Conservation (phyloP, 2,113 vertebrate species). For the Poecile atricapillus region DNA sequence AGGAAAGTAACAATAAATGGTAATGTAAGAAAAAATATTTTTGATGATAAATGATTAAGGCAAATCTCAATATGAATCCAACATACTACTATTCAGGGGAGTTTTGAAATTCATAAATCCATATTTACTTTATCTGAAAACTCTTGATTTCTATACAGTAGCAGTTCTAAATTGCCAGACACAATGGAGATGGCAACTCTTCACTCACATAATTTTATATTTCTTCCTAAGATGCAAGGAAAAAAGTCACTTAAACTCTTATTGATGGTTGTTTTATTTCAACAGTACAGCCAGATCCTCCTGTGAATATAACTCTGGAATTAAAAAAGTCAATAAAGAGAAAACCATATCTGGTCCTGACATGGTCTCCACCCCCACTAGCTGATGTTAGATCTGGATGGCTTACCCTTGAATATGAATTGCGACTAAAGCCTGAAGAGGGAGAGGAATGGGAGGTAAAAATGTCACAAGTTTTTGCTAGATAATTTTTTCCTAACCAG, state of each 20-base stretch:
- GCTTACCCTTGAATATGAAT: conserved; percentile 88
- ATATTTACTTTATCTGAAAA: background rate
- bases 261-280: conserved; percentile 10
- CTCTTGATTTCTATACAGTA: background rate
- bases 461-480: background rate
- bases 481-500: background rate
- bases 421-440: conserved; percentile 79
- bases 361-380: conserved; percentile 82
- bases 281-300: conserved; percentile 88
- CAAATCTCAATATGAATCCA: background rate
- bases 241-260: background rate
- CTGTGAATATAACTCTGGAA: conserved; percentile 78
- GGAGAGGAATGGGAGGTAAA: conserved; percentile 86
- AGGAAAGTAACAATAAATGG: background rate
- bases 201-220: background rate
- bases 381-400: conserved; percentile 87
- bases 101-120: background rate
- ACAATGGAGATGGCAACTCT: background rate
- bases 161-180: background rate
- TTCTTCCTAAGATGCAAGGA: background rate
- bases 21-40: background rate
- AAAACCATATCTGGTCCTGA: conserved; percentile 75
- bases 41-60: background rate
- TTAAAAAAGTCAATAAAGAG: conserved; percentile 60
- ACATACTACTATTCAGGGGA: rapidly evolving